phyloP scores from a whole-genome alignment of 1,140 invertebrate species.

The Luehdorfia chinensis region DNA sequence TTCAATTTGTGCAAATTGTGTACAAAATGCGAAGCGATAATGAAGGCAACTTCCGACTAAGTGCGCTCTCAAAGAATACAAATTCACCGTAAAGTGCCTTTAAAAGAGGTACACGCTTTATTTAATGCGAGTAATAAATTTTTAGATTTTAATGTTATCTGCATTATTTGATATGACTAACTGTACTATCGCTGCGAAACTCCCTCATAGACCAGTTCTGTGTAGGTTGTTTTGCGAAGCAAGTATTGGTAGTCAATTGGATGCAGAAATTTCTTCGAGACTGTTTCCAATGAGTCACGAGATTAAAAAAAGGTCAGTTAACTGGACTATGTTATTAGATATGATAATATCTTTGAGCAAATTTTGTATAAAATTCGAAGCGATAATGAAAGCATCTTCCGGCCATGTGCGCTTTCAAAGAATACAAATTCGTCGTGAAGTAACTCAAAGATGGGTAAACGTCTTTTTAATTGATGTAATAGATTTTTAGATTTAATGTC shows the following conservation, averaged over 20 bases:
- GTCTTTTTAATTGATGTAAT: too few species aligned
- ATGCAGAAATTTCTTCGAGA: conserved; percentile 46
- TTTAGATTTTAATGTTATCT: not conserved
- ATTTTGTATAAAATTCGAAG: conserved; percentile 28
- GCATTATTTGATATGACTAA: too few species aligned
- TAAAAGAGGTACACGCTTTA: not conserved
- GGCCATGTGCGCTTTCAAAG: conserved; percentile 13
- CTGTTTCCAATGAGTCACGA: conserved; percentile 46
- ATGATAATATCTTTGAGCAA: too few species aligned
- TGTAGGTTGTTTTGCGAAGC: conserved; percentile 36
- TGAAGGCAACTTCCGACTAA: conserved; percentile 16
- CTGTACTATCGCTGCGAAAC: conserved; percentile 5
- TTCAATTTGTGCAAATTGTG: conserved; percentile 35
- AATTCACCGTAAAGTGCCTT: conserved; percentile 15
- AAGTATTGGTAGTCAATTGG: conserved; percentile 30
- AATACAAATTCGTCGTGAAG: conserved; percentile 14
- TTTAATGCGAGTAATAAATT: conserved; percentile 11
- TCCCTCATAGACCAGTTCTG: conserved; percentile 40
- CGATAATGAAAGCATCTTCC: conserved; percentile 19
- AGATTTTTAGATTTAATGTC: too few species aligned
- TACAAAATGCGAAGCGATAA: conserved; percentile 27
- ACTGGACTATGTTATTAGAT: conserved; percentile 27
- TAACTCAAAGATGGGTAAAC: conserved; percentile 1
- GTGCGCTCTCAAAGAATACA: conserved; percentile 16
- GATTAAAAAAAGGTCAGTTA: too few species aligned